These are phyloP conservation scores for Baccha elongata DNA, from an alignment of 2,888 invertebrate genomes.

Conservation along the genomic window DNA sequence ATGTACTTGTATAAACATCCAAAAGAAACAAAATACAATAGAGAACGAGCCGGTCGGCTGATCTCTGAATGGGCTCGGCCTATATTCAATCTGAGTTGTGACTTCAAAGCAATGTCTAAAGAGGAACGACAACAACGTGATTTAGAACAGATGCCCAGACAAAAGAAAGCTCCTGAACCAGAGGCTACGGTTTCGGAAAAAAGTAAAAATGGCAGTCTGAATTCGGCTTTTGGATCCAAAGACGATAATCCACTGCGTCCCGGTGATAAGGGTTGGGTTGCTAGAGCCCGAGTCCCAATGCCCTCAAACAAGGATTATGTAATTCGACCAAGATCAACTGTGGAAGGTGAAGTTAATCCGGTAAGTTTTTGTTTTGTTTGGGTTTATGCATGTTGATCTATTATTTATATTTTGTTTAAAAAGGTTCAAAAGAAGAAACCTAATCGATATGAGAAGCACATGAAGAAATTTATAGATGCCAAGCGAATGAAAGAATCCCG, in stretches of 20 bases:
- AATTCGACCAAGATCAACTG: slow-evolving; percentile 94
- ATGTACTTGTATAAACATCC: slow-evolving; percentile 99
- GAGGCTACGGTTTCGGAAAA: slow-evolving; percentile 80
- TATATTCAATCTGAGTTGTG: slow-evolving; percentile 97
- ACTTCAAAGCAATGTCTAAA: slow-evolving; percentile 94
- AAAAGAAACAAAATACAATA: slow-evolving; percentile 96
- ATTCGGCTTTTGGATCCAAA: slow-evolving; percentile 84
- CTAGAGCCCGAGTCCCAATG: slow-evolving; percentile 95
- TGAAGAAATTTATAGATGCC: slow-evolving; percentile 94
- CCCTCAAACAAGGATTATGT: slow-evolving; percentile 99
- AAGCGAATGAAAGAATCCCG: slow-evolving; percentile 90
- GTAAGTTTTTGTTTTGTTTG: too few species aligned
- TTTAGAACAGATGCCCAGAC: slow-evolving; percentile 89
- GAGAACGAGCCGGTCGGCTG: slow-evolving; percentile 93
- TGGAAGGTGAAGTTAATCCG: slow-evolving; percentile 92
- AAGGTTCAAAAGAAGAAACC: slow-evolving; percentile 88
- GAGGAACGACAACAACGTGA: slow-evolving; percentile 97
- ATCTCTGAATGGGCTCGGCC: slow-evolving; percentile 99
- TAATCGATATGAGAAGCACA: slow-evolving; percentile 95
- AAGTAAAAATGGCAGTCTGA: slow-evolving; percentile 84
- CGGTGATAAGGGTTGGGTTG: slow-evolving; percentile 97
- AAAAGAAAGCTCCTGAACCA: slow-evolving; percentile 82
- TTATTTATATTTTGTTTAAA: slow-evolving; percentile 71
- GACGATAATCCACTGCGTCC: slow-evolving; percentile 90
- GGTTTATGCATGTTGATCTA: too few species aligned